A percentile compares a stretch with the other conserved stretches of the same genome.
Evolutionary conservation across 2,797 vertebrate species (phyloP).

Genomic region (Poeciliopsis paucimaculata): DNA sequence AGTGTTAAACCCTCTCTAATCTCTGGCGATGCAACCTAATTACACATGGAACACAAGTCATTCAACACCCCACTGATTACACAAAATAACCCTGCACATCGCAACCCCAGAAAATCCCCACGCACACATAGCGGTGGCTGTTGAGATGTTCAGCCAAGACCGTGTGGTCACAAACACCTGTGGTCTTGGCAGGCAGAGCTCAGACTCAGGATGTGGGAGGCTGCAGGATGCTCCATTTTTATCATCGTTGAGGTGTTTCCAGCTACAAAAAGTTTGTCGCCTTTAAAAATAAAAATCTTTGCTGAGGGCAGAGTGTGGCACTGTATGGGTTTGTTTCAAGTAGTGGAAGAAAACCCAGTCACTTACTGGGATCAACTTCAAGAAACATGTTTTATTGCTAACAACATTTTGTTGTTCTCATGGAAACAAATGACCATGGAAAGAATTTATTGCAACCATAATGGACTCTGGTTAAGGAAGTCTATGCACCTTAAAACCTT

Average conservation of each 20-base stretch:
- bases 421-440: not conserved
- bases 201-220: slow-evolving; percentile 15
- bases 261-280: slow-evolving; percentile 20
- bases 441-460: not conserved
- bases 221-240: slow-evolving; percentile 20
- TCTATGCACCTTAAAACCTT: not conserved
- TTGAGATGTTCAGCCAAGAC: slow-evolving; percentile 57
- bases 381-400: slow-evolving; percentile 2
- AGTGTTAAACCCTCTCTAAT: slow-evolving; percentile 77
- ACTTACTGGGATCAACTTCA: slow-evolving; percentile 25
- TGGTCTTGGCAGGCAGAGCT: slow-evolving; percentile 44
- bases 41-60: slow-evolving; percentile 76
- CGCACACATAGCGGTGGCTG: slow-evolving; percentile 43
- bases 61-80: slow-evolving; percentile 73
- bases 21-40: slow-evolving; percentile 78
- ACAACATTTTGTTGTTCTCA: not conserved
- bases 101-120: slow-evolving; percentile 40
- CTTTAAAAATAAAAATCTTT: not conserved
- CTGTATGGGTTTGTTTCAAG: slow-evolving; percentile 40
- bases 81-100: slow-evolving; percentile 54
- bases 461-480: not conserved
- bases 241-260: not conserved
- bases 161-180: slow-evolving; percentile 67
- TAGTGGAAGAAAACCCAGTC: slow-evolving; percentile 44
- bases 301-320: slow-evolving; percentile 10